These are phyloP conservation scores for Tortrix viridana DNA, from an alignment of 2,888 invertebrate species.

Conservation along the genomic window DNA sequence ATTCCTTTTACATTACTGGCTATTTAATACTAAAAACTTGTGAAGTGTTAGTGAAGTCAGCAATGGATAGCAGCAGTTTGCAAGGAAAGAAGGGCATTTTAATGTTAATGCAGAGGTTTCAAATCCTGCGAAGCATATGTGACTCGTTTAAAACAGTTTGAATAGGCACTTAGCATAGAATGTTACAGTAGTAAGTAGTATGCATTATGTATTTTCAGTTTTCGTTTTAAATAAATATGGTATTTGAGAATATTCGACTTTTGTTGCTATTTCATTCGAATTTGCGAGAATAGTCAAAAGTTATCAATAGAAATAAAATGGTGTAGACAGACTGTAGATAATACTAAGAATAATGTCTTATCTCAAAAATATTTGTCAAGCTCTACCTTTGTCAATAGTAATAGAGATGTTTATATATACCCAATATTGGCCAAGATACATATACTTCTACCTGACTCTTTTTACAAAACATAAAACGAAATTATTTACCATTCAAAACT, in stretches of 20 bases:
- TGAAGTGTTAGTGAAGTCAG: not conserved
- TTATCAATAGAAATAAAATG: too few relatives aligned
- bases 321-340: too few relatives aligned
- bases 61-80: not conserved
- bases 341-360: too few relatives aligned
- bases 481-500: too few relatives aligned
- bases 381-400: too few relatives aligned
- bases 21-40: not conserved
- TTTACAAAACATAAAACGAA: too few relatives aligned
- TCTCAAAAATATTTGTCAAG: too few relatives aligned
- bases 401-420: too few relatives aligned
- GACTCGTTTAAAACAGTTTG: slow-evolving; percentile 34
- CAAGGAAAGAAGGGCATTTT: slow-evolving; percentile 4
- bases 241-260: too few relatives aligned
- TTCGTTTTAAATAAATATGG: not conserved
- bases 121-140: slow-evolving; percentile 32
- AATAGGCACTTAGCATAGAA: slow-evolving; percentile 35
- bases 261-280: not conserved
- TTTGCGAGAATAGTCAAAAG: too few relatives aligned
- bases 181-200: slow-evolving; percentile 22
- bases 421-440: too few relatives aligned
- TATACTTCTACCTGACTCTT: too few relatives aligned
- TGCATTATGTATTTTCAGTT: slow-evolving; percentile 28
- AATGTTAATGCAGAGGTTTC: slow-evolving; percentile 15
- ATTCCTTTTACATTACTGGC: slow-evolving; percentile 15